Conservation (phyloP, 2,888 invertebrate species). For the Drosophila picticornis region DNA sequence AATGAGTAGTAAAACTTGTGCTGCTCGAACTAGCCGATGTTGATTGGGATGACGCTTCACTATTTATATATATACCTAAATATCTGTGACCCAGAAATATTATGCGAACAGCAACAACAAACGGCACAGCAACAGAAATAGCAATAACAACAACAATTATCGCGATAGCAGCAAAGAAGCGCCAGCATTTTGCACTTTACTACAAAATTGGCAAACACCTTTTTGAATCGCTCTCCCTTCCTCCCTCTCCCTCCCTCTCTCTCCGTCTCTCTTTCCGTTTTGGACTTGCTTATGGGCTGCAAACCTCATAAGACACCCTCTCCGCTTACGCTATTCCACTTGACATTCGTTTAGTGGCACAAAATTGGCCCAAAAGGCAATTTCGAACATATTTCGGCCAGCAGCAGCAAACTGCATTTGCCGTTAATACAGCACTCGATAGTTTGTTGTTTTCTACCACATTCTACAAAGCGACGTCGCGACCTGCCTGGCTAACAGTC, state of each 20-base stretch:
- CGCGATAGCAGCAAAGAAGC: constrained; percentile 49
- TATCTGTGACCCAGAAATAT: constrained; percentile 58
- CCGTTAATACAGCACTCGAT: constrained; percentile 36
- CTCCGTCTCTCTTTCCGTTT: neutral
- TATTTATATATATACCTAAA: constrained; percentile 30
- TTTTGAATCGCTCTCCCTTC: neutral
- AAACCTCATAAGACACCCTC: neutral
- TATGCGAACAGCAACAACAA: neutral
- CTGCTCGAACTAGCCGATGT: constrained; percentile 1
- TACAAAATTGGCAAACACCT: constrained; percentile 33
- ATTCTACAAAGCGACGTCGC: constrained; percentile 54
- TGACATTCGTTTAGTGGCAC: constrained; percentile 59
- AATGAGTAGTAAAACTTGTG: constrained; percentile 11
- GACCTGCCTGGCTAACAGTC: constrained; percentile 22
- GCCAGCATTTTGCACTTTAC: constrained; percentile 69
- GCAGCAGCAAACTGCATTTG: constrained; percentile 23
- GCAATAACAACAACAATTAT: constrained; percentile 33
- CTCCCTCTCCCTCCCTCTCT: neutral
- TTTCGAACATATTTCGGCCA: constrained; percentile 45
- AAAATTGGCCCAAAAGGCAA: constrained; percentile 30
- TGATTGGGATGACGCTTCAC: constrained; percentile 6
- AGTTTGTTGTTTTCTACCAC: constrained; percentile 46
- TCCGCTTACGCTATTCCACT: constrained; percentile 40
- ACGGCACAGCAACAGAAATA: neutral
- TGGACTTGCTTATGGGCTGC: neutral